Base-by-base conservation (phyloP, 2,888 invertebrate species). In the Drosophila limbata region DNA sequence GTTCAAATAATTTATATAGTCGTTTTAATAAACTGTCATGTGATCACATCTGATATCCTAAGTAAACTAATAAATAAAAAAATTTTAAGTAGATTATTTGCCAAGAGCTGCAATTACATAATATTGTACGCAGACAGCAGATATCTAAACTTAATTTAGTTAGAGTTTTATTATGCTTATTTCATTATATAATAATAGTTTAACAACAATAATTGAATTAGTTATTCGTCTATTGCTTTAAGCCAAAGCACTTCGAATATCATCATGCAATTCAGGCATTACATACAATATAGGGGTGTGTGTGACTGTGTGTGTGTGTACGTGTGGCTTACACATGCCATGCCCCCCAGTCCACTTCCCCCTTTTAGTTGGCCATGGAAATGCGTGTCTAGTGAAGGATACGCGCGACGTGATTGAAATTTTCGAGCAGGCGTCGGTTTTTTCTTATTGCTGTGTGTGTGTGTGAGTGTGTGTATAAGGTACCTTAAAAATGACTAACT, bases 301-400 rank as follows among this genome's bases (percentile, higher is more conserved):
- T 28, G 13, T 44, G 31, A 11, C 8, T 42, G 47, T 44, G 40
- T 62, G 35, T 63, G 47, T 55, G 52, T 48, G 47, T 64, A 61
- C 60, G 65, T 64, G 60, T 28, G 55, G 56, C 60, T 61, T 39
- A 50, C 10, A 39, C 21, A 21, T 39, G n/a, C 47, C 39, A 17
- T 15, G 17, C n/a, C 35, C 19, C 13, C 28, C 47, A 48, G 39
- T 44, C n/a, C 56, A 25, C 3, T 19, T n/a, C 35, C 57, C 42
- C 51, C 67, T 61, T 51, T 53, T 47, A 63, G 84, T 63, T 74
- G 75, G 70, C 73, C 73, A 86, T 86, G 78, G 82, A 82, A 88
- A 86, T 81, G 81, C 88, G 87, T 88, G 90, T 74, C 84, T 84
- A 84, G 86, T 78, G 87, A 86, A 78, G 81, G 86, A 88, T 86